Conservation (phyloP, 2,797 vertebrate species). For the Telmatherina bonti region DNA sequence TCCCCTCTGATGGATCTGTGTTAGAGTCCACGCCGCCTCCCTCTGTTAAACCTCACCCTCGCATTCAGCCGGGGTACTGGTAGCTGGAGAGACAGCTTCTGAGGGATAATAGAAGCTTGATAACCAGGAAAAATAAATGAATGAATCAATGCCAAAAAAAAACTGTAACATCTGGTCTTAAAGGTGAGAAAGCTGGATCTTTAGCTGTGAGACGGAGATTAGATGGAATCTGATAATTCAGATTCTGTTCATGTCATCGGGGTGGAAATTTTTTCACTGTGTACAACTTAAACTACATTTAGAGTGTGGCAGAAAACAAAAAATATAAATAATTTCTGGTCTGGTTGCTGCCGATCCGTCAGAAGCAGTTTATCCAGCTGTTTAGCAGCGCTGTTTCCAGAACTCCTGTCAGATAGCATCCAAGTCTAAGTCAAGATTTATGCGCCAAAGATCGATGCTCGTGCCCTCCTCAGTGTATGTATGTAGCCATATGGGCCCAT, state of each 20-base stretch:
- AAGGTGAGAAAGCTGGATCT: constrained; percentile 33
- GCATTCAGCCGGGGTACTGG: background rate
- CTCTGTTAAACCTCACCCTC: background rate
- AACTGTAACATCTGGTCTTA: constrained; percentile 22
- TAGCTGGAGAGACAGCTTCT: background rate
- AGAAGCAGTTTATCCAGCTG: constrained; percentile 50
- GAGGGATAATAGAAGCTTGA: background rate
- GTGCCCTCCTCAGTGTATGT: constrained; percentile 22
- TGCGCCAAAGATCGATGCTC: constrained; percentile 27
- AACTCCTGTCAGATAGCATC: constrained; percentile 33
- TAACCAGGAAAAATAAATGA: background rate
- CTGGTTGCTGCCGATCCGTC: constrained; percentile 56
- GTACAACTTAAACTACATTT: constrained; percentile 5
- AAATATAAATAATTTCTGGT: constrained; percentile 36
- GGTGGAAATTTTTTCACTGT: constrained; percentile 19
- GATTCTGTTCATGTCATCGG: constrained; percentile 34
- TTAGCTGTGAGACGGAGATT: constrained; percentile 29
- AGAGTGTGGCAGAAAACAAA: constrained; percentile 26
- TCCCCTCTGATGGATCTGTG: background rate
- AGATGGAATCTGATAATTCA: constrained; percentile 48
- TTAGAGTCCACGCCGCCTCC: background rate
- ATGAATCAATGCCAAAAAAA: background rate
- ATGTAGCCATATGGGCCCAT: constrained; percentile 29
- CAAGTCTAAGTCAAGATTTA: constrained; percentile 36
- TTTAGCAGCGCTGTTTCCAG: constrained; percentile 43